Evolutionary conservation across 30 jellyfish, hydroid and myxozoan genomes (phyloP).

Genomic region (Aurelia sp.): DNA sequence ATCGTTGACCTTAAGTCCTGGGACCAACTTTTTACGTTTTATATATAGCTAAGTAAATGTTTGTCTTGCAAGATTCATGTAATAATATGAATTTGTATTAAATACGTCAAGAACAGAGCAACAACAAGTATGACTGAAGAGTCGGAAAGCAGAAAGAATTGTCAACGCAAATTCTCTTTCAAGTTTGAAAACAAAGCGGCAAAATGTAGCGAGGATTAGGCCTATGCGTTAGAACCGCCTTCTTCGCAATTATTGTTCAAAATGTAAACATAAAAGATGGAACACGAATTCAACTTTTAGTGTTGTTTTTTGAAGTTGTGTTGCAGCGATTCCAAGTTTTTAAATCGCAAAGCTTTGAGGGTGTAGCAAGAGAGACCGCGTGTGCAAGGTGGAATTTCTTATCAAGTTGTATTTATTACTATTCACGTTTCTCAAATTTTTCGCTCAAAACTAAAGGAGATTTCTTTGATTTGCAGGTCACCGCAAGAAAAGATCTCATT

Average conservation of each 20-base stretch:
- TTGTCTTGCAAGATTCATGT: constrained; percentile 13
- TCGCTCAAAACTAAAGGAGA: too few relatives aligned
- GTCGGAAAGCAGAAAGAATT: constrained; percentile 33
- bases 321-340: constrained; percentile 35
- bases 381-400: constrained; percentile 1
- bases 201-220: neutral
- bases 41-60: constrained; percentile 1
- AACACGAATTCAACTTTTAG: neutral
- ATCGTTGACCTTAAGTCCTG: too few relatives aligned
- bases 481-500: too few relatives aligned
- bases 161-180: neutral
- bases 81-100: constrained; percentile 13
- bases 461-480: too few relatives aligned
- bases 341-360: constrained; percentile 46
- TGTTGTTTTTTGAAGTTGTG: constrained; percentile 32
- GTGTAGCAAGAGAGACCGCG: constrained; percentile 44
- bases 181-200: constrained; percentile 5
- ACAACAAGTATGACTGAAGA: constrained; percentile 1
- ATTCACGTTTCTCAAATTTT: too few relatives aligned
- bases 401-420: too few relatives aligned
- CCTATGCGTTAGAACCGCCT: constrained; percentile 2
- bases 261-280: neutral
- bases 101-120: constrained; percentile 39
- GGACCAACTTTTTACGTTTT: too few relatives aligned
- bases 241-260: neutral